Conservation (phyloP, 2,888 invertebrate genomes). For the Tuta absoluta region DNA sequence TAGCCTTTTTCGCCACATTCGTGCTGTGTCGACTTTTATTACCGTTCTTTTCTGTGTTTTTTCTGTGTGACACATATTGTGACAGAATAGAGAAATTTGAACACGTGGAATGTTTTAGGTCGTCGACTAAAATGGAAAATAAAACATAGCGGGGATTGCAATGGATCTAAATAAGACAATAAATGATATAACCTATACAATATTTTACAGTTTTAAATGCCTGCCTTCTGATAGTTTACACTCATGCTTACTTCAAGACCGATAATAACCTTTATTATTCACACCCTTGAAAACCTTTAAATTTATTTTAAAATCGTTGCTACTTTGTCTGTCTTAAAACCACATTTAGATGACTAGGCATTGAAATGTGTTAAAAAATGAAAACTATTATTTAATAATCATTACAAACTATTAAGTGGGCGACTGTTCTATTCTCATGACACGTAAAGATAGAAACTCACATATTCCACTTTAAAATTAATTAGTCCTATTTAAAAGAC, state of each 20-base stretch:
- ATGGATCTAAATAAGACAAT: too few relatives aligned
- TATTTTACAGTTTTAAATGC: too few relatives aligned
- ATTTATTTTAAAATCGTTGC: too few relatives aligned
- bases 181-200: too few relatives aligned
- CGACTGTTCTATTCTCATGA: neutral
- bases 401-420: neutral
- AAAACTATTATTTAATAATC: too few relatives aligned
- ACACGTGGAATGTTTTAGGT: neutral
- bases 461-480: neutral
- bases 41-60: neutral
- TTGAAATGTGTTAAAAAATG: too few relatives aligned
- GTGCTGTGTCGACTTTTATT: slow-evolving; percentile 14
- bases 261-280: too few relatives aligned
- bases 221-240: too few relatives aligned
- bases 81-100: neutral
- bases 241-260: too few relatives aligned
- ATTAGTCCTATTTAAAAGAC: slow-evolving; percentile 15
- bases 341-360: too few relatives aligned
- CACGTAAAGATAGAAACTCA: neutral
- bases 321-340: too few relatives aligned
- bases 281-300: too few relatives aligned
- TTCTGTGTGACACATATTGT: neutral
- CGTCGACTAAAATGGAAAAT: neutral
- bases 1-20: slow-evolving; percentile 1
- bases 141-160: neutral